phyloP scores from a whole-genome alignment of 1,140 invertebrate genomes.

The Thaumetopoea pityocampa region DNA sequence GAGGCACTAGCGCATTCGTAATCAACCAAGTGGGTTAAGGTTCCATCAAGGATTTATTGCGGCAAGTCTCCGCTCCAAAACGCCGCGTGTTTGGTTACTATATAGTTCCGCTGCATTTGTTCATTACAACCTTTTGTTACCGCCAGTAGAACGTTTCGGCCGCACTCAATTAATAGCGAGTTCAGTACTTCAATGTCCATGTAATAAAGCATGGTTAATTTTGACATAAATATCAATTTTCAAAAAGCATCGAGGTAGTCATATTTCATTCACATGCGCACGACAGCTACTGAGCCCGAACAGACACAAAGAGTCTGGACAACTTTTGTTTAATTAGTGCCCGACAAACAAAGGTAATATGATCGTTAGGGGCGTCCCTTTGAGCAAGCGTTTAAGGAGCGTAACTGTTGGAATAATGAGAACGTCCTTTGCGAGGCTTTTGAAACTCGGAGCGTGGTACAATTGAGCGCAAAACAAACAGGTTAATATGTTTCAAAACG shows the following conservation, averaged over 20 bases:
- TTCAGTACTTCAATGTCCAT: constrained; percentile 35
- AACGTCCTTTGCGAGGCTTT: constrained; percentile 56
- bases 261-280: constrained; percentile 48
- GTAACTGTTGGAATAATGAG: constrained; percentile 43
- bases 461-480: constrained; percentile 66
- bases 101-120: constrained; percentile 68
- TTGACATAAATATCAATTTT: constrained; percentile 23
- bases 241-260: constrained; percentile 19
- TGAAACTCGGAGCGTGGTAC: constrained; percentile 41
- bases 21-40: constrained; percentile 75
- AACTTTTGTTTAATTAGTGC: constrained; percentile 68
- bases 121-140: constrained; percentile 51
- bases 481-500: constrained; percentile 75
- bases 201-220: constrained; percentile 31
- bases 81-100: constrained; percentile 60
- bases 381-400: constrained; percentile 39
- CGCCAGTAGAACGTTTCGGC: constrained; percentile 27
- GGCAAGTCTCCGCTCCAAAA: constrained; percentile 73
- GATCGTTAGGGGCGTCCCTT: constrained; percentile 57
- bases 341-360: constrained; percentile 64
- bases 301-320: constrained; percentile 37
- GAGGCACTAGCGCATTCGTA: constrained; percentile 56
- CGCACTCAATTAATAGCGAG: constrained; percentile 39
- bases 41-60: constrained; percentile 74
- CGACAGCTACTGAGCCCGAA: constrained; percentile 30